These are phyloP conservation scores for Sesamia inferens DNA, from an alignment of 2,888 invertebrate species.

Conservation along the genomic window DNA sequence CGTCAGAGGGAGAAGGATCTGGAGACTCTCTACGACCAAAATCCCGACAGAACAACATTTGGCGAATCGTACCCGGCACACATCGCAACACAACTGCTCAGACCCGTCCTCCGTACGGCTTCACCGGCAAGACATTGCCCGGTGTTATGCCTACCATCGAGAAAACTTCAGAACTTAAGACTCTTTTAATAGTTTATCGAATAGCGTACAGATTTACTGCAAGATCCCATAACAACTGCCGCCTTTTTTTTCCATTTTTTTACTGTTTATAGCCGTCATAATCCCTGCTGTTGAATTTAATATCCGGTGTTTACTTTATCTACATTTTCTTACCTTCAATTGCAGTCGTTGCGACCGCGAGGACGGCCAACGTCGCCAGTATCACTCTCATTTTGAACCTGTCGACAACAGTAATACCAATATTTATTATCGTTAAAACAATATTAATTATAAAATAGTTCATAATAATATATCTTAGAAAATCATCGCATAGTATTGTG, in stretches of 20 bases:
- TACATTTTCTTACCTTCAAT: constrained; percentile 76
- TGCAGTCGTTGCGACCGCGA: constrained; percentile 76
- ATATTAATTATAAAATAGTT: not conserved
- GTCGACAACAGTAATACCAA: constrained; percentile 65
- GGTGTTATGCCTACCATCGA: no score
- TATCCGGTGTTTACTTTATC: not conserved
- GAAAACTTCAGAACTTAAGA: no score
- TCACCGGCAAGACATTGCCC: no score
- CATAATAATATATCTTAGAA: no score
- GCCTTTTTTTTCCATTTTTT: not conserved
- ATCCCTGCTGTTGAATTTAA: not conserved
- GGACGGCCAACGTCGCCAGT: constrained; percentile 86
- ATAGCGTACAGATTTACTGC: not conserved
- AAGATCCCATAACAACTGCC: not conserved
- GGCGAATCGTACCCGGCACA: no score
- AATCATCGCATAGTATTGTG: not conserved
- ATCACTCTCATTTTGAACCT: constrained; percentile 84
- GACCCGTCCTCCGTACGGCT: no score
- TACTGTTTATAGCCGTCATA: not conserved
- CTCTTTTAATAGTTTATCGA: no score
- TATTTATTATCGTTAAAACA: not conserved
- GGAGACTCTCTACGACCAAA: no score
- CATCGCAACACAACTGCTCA: no score
- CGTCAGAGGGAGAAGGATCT: no score
- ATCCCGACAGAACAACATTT: no score